phyloP scores from a whole-genome alignment of 2,888 invertebrate species.

The Tinea pellionella region DNA sequence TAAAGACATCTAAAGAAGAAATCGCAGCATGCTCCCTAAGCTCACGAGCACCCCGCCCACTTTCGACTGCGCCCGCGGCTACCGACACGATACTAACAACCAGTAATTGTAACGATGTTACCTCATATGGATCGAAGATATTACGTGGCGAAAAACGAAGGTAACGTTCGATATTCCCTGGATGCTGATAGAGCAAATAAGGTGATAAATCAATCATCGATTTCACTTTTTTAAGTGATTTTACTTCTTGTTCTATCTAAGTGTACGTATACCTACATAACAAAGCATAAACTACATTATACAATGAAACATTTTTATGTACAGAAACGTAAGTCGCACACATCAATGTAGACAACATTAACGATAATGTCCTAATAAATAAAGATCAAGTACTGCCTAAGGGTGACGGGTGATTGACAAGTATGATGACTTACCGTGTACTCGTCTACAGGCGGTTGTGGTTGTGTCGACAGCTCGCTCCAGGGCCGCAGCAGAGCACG shows the following conservation, averaged over 20 bases:
- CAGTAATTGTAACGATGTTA: constrained; percentile 19
- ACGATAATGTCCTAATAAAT: not conserved
- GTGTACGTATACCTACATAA: not conserved
- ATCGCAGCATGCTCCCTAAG: constrained; percentile 12
- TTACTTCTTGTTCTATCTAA: not conserved
- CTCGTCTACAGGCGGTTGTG: constrained; percentile 25
- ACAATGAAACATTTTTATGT: too few species aligned
- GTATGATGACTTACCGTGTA: constrained; percentile 41
- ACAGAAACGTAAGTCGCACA: not conserved
- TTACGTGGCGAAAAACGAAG: constrained; percentile 18
- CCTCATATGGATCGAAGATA: constrained; percentile 26
- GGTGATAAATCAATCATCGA: not conserved
- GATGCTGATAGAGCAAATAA: not conserved
- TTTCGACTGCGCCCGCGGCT: constrained; percentile 13
- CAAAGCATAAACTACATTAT: not conserved
- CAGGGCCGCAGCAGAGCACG: constrained; percentile 51
- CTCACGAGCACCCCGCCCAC: constrained; percentile 13
- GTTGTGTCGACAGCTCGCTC: constrained; percentile 46
- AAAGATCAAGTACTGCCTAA: constrained; percentile 11
- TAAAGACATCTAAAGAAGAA: constrained; percentile 10
- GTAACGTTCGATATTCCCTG: constrained; percentile 5
- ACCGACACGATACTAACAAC: constrained; percentile 8
- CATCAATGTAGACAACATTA: not conserved
- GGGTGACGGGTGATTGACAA: constrained; percentile 28
- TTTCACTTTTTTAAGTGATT: not conserved